Evolutionary conservation across 2,797 vertebrate genomes (phyloP), one percentile per base, ranked within the genome.

Genomic region (Apodemus agrarius): DNA sequence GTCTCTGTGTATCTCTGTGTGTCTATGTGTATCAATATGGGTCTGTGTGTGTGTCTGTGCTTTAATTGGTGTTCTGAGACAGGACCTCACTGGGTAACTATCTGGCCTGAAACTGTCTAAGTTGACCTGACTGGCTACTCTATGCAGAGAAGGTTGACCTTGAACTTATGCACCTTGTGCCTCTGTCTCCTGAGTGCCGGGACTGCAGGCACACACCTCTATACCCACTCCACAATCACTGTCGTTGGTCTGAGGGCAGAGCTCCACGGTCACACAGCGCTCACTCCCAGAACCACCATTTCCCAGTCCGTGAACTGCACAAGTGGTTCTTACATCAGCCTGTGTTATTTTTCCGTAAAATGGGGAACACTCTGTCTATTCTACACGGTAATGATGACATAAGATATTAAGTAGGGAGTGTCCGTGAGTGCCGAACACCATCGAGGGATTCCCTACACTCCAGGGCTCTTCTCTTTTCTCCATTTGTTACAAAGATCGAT

Each of bases 401-500:
- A 52, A 76, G 34, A 49, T 52, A 90, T 40, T 85, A 81, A 86
- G 69, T 29, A 57, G 0, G 67, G 6, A 72, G 11, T 14, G 10
- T 34, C 79, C 92, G 37, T 0, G 4, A 91, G 16, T 16, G 43
- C 24, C 40, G 52, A 37, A 72, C 61, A 72, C 31, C 37, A n/a
- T 69, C 43, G 0, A 90, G 49, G 4, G 63, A 86, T 78, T 57
- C 79, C n/a, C 26, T 49, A 81, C 21, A 54, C 34, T 85, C 76
- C 80, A 83, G 31, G 69, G 24, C 11, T 1, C 31, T 84, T 93
- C 78, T 43, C 59, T 85, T 94, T 93, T 46, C n/a, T 65, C 49
- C 43, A 40, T 90, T 79, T 63, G 34, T 90, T 89, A 67, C 72
- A 86, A 95, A 90, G 49, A 96, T 26, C 63, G 17, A 54, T 83